Conservation (phyloP, 30 jellyfish, hydroid and myxozoan genomes). For the Morbakka virulenta region DNA sequence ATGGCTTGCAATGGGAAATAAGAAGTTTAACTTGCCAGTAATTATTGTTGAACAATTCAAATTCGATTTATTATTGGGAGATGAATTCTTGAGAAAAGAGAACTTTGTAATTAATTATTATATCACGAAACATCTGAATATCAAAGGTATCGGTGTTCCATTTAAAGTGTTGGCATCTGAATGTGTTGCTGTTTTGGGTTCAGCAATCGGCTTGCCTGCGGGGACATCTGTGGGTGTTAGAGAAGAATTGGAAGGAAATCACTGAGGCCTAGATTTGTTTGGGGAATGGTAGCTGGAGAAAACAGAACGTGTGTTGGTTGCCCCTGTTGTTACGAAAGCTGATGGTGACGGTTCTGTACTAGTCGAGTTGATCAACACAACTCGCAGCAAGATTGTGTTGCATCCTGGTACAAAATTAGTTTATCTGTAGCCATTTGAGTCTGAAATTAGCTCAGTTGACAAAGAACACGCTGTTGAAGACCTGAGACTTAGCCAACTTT, state of each 20-base stretch:
- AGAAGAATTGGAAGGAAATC: constrained; percentile 55
- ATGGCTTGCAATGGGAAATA: not conserved
- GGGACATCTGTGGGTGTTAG: too few species aligned
- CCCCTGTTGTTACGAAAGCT: constrained; percentile 67
- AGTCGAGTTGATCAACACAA: constrained; percentile 54
- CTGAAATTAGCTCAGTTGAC: not conserved
- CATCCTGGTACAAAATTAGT: constrained; percentile 57
- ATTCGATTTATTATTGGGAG: constrained; percentile 38
- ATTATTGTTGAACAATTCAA: constrained; percentile 14
- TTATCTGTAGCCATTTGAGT: constrained; percentile 43
- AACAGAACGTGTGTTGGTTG: constrained; percentile 44
- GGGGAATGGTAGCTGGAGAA: constrained; percentile 54
- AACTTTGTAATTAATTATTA: constrained; percentile 34
- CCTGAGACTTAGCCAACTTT: constrained; percentile 1
- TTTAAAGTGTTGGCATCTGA: constrained; percentile 59
- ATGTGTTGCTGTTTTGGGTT: constrained; percentile 59
- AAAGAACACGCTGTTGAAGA: not conserved
- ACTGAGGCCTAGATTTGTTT: constrained; percentile 56
- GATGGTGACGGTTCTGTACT: constrained; percentile 31
- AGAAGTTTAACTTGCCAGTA: not conserved
- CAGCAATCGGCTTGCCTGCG: constrained; percentile 31
- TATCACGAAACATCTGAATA: constrained; percentile 1
- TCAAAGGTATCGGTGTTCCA: constrained; percentile 12
- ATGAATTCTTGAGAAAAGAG: constrained; percentile 41
- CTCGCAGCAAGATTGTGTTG: constrained; percentile 34